These are phyloP conservation scores for Forficula auricularia DNA, from an alignment of 1,140 invertebrate genomes.

Conservation along the genomic window DNA sequence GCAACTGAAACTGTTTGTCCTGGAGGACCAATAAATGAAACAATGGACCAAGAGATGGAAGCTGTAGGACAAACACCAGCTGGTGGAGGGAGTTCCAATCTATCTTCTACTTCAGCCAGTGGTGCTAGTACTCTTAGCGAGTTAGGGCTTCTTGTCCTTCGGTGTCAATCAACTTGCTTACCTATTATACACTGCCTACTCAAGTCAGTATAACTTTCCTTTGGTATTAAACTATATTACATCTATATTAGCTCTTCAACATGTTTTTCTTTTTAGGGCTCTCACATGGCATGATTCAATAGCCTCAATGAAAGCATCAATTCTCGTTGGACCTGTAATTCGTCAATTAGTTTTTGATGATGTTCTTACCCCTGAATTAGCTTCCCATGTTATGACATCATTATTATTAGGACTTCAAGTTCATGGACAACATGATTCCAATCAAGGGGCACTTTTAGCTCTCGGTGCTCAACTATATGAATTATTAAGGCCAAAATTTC, in stretches of 20 bases:
- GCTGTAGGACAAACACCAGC: background rate
- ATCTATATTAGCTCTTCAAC: too few species aligned
- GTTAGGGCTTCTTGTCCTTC: slow-evolving; percentile 45
- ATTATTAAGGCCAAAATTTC: slow-evolving; percentile 52
- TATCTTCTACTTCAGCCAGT: slow-evolving; percentile 23
- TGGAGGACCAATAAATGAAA: slow-evolving; percentile 8
- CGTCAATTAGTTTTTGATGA: slow-evolving; percentile 36
- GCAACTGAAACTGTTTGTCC: too few species aligned
- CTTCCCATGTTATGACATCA: slow-evolving; percentile 47
- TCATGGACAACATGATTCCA: slow-evolving; percentile 71
- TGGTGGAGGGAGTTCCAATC: background rate
- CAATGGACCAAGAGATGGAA: slow-evolving; percentile 12
- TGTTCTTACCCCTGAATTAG: slow-evolving; percentile 43
- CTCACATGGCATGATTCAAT: slow-evolving; percentile 71
- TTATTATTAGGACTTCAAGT: slow-evolving; percentile 55
- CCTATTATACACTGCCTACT: slow-evolving; percentile 43
- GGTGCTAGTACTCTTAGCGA: slow-evolving; percentile 40
- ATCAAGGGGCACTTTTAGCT: slow-evolving; percentile 37
- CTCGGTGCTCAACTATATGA: slow-evolving; percentile 65
- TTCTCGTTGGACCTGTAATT: slow-evolving; percentile 47
- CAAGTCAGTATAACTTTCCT: slow-evolving; percentile 23
- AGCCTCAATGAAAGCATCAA: slow-evolving; percentile 54
- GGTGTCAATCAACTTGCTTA: slow-evolving; percentile 42
- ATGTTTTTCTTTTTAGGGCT: slow-evolving; percentile 39
- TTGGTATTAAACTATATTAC: slow-evolving; percentile 12